Percentiles rank a stretch among this genome's conserved stretches.
phyloP scores from a whole-genome alignment of 2,888 invertebrate genomes.

The Embidobia sp. region DNA sequence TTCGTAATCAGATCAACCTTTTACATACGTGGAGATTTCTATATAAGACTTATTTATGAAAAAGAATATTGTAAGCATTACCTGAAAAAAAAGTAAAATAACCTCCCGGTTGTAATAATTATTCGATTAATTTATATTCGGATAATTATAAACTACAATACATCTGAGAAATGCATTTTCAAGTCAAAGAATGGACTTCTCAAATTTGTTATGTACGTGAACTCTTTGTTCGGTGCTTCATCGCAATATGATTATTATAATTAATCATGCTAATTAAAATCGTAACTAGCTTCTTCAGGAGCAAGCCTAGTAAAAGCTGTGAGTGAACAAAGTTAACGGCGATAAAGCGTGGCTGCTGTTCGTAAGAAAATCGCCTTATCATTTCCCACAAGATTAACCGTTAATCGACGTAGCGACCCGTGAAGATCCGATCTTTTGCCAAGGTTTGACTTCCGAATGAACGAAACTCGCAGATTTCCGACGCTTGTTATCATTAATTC shows the following conservation, averaged over 20 bases:
- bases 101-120: too few species aligned
- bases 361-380: constrained; percentile 62
- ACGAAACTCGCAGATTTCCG: constrained; percentile 61
- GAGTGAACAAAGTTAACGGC: constrained; percentile 59
- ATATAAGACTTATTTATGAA: too few species aligned
- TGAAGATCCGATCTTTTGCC: constrained; percentile 63
- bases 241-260: constrained; percentile 52
- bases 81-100: too few species aligned
- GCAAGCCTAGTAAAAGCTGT: constrained; percentile 44
- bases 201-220: constrained; percentile 24
- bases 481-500: constrained; percentile 60
- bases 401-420: constrained; percentile 66
- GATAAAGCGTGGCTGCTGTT: constrained; percentile 57
- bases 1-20: too few species aligned
- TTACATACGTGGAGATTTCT: too few species aligned
- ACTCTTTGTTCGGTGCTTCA: constrained; percentile 33
- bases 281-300: constrained; percentile 45
- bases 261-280: constrained; percentile 62
- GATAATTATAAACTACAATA: constrained; percentile 22
- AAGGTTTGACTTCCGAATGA: constrained; percentile 59
- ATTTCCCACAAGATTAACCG: constrained; percentile 66
- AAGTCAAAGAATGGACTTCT: constrained; percentile 13
- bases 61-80: too few species aligned
- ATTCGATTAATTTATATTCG: constrained; percentile 14
- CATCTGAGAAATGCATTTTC: background rate